phyloP scores from a whole-genome alignment of 2,113 vertebrate genomes.

The Limnothrissa miodon region DNA sequence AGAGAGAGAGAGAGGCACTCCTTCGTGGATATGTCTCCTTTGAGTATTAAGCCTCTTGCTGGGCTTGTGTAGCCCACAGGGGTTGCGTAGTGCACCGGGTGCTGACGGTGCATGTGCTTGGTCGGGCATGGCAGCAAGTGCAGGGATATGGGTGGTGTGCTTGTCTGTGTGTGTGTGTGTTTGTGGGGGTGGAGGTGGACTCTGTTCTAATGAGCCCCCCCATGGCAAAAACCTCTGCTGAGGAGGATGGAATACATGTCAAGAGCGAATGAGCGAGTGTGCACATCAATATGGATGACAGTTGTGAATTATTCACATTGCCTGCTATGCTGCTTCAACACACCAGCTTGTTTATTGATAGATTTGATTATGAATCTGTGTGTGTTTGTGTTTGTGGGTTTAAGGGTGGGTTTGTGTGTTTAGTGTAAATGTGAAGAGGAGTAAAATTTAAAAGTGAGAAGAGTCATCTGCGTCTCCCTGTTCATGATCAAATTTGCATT shows the following conservation, averaged over 20 bases:
- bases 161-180: no score
- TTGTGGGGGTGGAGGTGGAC: not conserved
- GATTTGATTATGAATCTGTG: not conserved
- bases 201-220: not conserved
- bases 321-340: not conserved
- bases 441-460: not conserved
- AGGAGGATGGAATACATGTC: not conserved
- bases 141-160: no score
- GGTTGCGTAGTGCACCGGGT: not conserved
- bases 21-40: not conserved
- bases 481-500: not conserved
- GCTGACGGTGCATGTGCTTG: conserved; percentile 17
- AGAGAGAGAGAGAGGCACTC: not conserved
- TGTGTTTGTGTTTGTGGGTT: not conserved
- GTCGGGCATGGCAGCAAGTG: not conserved
- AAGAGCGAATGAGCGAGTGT: not conserved
- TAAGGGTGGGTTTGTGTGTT: not conserved
- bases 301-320: conserved; percentile 30
- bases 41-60: not conserved
- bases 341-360: not conserved
- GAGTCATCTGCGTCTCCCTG: not conserved
- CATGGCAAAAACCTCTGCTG: not conserved
- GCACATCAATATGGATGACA: conserved; percentile 12
- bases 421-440: not conserved
- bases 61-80: not conserved